These are phyloP conservation scores for Epizoanthus rinbou DNA, from an alignment of 92 coral and sea anemone genomes.

Conservation along the genomic window DNA sequence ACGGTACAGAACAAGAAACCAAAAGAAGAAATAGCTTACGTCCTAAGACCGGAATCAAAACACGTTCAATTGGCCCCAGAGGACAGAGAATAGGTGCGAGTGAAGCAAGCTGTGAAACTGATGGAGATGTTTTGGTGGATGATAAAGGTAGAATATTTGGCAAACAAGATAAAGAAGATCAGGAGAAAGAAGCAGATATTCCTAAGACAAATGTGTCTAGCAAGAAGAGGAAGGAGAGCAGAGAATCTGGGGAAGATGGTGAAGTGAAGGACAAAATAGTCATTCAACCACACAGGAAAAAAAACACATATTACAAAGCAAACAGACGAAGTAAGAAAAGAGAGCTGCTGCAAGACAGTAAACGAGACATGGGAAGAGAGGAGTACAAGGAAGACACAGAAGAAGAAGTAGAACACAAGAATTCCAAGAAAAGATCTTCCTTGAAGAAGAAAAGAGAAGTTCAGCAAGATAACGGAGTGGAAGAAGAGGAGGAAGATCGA, in stretches of 20 bases:
- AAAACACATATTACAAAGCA: background rate
- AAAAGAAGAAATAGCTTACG: background rate
- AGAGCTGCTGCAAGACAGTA: background rate
- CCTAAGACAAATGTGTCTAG: background rate
- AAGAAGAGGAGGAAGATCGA: background rate
- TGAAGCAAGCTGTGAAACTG: background rate
- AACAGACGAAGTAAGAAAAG: background rate
- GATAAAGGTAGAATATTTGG: background rate
- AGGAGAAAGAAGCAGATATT: slow-evolving; percentile 25
- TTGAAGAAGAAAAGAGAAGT: background rate
- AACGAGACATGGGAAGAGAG: background rate
- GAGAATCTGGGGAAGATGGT: background rate
- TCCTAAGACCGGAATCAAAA: background rate
- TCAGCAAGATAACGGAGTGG: background rate
- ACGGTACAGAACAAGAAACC: background rate
- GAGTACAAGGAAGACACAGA: background rate
- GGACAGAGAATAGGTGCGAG: no score
- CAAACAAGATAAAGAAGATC: background rate
- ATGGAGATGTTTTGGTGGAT: background rate
- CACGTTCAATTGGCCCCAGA: no score
- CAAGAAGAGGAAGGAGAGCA: background rate
- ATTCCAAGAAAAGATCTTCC: slow-evolving; percentile 2
- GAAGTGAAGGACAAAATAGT: background rate
- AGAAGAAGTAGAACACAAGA: background rate
- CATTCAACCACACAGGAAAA: background rate